Base-by-base conservation (phyloP, 2,888 invertebrate species). In the Phasia obesa region DNA sequence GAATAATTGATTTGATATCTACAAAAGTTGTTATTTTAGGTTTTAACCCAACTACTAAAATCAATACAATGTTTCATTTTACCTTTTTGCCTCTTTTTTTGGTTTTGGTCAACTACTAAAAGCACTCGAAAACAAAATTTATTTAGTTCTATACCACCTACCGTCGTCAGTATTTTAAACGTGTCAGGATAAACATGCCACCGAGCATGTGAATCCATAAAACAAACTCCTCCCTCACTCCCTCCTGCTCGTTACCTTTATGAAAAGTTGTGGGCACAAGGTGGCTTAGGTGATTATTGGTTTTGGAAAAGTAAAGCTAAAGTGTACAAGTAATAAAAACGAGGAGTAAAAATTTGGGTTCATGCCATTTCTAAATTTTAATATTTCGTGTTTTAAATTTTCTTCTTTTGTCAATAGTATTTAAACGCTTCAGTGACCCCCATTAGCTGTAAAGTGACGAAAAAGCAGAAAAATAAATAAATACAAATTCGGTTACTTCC, bases 321-420 rank as follows among this genome's bases (percentile, higher is more conserved):
- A 42, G n/a, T 19, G 44, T 47, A n/a, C 9, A 25, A 23, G 17
- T n/a, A n/a, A n/a, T n/a, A n/a, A n/a, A n/a, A n/a, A n/a, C 21
- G 19, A 49, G 17, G 31, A 19, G 62, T 27, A 19, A 19, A 11
- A 25, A 47, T 64, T 76, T 55, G 55, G 57, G 27, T 23, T 62
- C 49, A 64, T 77, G 67, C 62, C 70, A 78, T 47, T 78, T 78
- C 15, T 64, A 78, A n/a, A 78, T 71, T 71, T 71, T 38, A 19
- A 38, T 78, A 70, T 78, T 70, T 49, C 70, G 57, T 78, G 77
- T 23, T 25, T 62, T 9, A 9, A 35, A 21, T 15, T 23, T 27
- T 59, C 47, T 38, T 38, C 19, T 9, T 59, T 25, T 55, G 35
- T 65, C 55, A 57, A 75, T 49, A 62, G 23, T 21, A 74, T 74